phyloP scores from a whole-genome alignment of 2,113 vertebrate genomes.

The Corynorhinus townsendii region DNA sequence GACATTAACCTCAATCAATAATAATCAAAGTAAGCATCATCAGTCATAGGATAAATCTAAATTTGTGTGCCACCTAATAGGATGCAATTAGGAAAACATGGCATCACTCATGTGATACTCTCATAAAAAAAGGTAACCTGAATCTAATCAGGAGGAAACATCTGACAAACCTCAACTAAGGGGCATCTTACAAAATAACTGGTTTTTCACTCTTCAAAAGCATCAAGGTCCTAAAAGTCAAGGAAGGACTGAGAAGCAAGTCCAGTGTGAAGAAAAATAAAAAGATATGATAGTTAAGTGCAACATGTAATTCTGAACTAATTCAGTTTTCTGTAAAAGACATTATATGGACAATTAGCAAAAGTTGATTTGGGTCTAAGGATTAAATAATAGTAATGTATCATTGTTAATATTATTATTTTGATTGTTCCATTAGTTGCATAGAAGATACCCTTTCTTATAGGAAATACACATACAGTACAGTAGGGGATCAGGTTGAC shows the following conservation, averaged over 20 bases:
- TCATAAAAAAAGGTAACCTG: background rate
- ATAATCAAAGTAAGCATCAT: background rate
- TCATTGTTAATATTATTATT: background rate
- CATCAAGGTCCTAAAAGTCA: background rate
- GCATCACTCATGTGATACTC: background rate
- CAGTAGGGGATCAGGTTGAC: background rate
- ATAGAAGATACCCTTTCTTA: background rate
- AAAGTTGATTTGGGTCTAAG: background rate
- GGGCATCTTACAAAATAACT: background rate
- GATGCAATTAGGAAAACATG: background rate
- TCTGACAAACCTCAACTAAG: background rate
- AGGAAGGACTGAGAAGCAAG: background rate
- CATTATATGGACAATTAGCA: background rate
- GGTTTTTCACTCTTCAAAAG: background rate
- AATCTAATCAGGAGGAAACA: background rate
- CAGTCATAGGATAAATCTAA: background rate
- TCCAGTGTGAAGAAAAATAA: background rate
- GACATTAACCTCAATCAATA: background rate
- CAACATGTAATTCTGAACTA: background rate
- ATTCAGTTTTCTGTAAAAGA: background rate
- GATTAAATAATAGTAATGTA: background rate
- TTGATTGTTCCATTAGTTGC: background rate
- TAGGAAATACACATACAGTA: background rate
- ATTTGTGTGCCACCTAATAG: background rate
- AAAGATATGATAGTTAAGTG: background rate